phyloP scores from a whole-genome alignment of 2,113 vertebrate species.

The Colaptes auratus region DNA sequence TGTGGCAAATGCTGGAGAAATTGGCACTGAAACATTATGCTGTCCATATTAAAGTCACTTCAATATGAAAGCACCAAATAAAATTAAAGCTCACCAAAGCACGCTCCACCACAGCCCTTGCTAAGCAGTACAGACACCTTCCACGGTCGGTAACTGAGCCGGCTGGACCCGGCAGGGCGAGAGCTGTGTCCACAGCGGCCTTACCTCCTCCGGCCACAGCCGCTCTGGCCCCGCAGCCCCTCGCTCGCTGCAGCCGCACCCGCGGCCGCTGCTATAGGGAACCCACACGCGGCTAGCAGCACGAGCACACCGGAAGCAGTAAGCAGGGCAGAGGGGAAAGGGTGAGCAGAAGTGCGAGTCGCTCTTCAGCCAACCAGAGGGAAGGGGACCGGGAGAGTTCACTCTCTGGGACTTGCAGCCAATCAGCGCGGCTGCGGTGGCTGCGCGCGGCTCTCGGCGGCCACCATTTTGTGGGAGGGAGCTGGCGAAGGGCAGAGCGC shows the following conservation, averaged over 20 bases:
- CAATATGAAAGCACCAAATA: accelerated
- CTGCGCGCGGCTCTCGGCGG: neutral
- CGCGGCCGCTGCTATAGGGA: neutral
- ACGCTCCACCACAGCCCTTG: neutral
- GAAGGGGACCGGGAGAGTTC: neutral
- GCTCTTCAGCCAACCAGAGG: accelerated
- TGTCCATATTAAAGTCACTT: too few species aligned
- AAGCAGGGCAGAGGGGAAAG: accelerated
- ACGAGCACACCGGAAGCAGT: accelerated
- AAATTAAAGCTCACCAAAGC: accelerated
- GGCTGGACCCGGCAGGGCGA: neutral
- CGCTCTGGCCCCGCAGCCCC: neutral
- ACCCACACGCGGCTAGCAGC: accelerated
- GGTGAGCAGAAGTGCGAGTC: accelerated
- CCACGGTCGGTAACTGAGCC: neutral
- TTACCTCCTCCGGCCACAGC: neutral
- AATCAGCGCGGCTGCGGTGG: neutral
- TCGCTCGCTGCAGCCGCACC: neutral
- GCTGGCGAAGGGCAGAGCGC: neutral
- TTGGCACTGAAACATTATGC: accelerated
- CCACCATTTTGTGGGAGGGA: slow-evolving; percentile 44
- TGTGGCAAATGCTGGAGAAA: neutral
- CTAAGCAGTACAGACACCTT: neutral
- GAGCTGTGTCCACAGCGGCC: neutral
- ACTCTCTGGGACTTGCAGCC: accelerated